Evolutionary conservation across 2,113 vertebrate species (phyloP), one percentile per base, ranked within the genome.

Genomic region (Patagioenas fasciata): DNA sequence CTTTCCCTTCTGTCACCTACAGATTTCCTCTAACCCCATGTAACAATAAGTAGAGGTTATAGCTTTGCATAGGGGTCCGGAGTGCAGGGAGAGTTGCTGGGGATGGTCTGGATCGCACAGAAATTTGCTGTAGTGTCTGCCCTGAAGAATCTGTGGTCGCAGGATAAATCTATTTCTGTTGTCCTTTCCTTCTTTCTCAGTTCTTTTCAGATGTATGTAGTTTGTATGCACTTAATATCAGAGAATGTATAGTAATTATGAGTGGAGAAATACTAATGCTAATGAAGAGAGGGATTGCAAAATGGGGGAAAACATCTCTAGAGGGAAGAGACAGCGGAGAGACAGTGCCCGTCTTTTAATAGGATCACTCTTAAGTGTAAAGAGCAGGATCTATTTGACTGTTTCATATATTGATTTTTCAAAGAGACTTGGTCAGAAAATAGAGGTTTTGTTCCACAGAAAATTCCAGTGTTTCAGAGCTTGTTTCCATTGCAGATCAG

Each of bases 141-240:
- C 65, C 56, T 2, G 89, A 28, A 17, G 34, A 44, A 17, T 8
- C 15, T 2, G 13, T 15, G 19, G 3, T 31, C 48, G 3, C 15
- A 1, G 75, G 8, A 6, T 6, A 15, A 53, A 79, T 18, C 79
- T 9, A 4, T 11, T 42, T 4, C 42, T 11, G 1, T 26, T 4
- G 4, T 4, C 42, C 83, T 65, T 15, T 3, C 54, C 69, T 25
- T 15, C 34, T 26, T 23, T 10, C 54, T 14, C 17, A 2, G 58
- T 9, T 50, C 7, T 36, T 44, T 38, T 8, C 36, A 1, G 3
- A 1, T 2, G 0, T 2, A 0, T 0, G 10, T 2, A 6, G 50
- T 20, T 61, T 28, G 31, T 13, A 3, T 3, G 2, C 8, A 0
- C 38, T 31, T 6, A 29, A 7, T 10, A 21, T 10, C 20, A 6